Evolutionary conservation across 2,888 invertebrate species (phyloP).

Genomic region (Orchestes rusci): DNA sequence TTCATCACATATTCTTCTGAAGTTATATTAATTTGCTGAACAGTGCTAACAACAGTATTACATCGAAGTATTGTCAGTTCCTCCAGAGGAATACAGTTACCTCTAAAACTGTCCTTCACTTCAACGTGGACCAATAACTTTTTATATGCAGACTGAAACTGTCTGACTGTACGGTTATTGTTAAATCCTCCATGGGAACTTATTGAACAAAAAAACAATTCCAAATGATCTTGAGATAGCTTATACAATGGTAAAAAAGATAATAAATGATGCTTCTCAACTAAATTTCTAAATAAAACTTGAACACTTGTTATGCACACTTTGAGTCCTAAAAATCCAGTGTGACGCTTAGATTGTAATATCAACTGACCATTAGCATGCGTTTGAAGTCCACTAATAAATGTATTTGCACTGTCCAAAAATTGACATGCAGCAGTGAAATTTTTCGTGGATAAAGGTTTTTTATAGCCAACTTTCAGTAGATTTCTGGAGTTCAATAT

Average conservation of each 20-base stretch:
- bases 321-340: conserved; percentile 5
- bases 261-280: conserved; percentile 1
- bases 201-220: too few species aligned
- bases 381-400: too few species aligned
- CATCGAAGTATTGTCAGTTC: conserved; percentile 2
- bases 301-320: conserved; percentile 3
- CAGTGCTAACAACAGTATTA: too few species aligned
- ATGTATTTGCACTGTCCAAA: too few species aligned
- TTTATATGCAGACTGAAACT: conserved; percentile 10
- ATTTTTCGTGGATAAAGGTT: too few species aligned
- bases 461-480: too few species aligned
- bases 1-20: conserved; percentile 1
- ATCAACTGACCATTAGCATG: too few species aligned
- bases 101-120: conserved; percentile 4
- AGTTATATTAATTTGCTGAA: conserved; percentile 5
- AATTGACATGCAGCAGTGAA: too few species aligned
- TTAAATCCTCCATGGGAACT: conserved; percentile 5
- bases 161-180: conserved; percentile 5
- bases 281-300: neutral
- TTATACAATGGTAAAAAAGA: conserved; percentile 5
- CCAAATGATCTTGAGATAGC: too few species aligned
- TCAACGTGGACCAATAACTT: conserved; percentile 5
- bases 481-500: too few species aligned
- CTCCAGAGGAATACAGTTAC: conserved; percentile 9
- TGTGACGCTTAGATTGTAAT: conserved; percentile 3